Evolutionary conservation across 2,888 invertebrate genomes (phyloP), one percentile per base, ranked within the genome.

Genomic region (Nomada hirtipes): DNA sequence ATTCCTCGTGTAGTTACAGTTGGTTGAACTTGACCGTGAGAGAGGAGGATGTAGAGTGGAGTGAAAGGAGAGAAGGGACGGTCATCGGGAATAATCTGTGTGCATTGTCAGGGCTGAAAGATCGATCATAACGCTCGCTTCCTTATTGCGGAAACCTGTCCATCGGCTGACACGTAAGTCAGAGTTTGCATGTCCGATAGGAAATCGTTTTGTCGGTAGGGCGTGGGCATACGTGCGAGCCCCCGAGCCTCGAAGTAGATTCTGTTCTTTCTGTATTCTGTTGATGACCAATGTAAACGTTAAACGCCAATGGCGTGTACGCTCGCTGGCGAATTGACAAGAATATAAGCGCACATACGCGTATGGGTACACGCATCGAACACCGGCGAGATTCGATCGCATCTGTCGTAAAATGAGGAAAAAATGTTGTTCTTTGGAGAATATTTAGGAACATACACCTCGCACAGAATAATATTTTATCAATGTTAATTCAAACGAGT

Each of bases 61-160:
- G n/a, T 11, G 68, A 65, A 26, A 60, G 18, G 47, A 67, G 71
- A 57, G 47, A 60, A 47, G 72, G 20, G 57, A 64, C 70, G 80
- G 23, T 76, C 80, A 77, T 78, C 71, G 69, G 70, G 52, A 76
- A 86, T 86, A 84, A 86, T 86, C 76, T 79, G 59, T 60, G 64
- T 29, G 80, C 84, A 86, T 86, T 87, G 87, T 80, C 80, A 64
- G 85, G 15, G 11, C 69, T 67, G 76, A 76, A 72, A 82, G 87
- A 86, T 86, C 86, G 85, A 86, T 86, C 85, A 83, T 86, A 86
- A 87, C 80, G 80, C 75, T 76, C 67, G 83, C 83, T 87, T 87
- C 87, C 87, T 87, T 85, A 88, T 85, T 87, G 88, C 81, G 71
- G 77, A 71, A 76, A 88, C 79, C 83, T 80, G 79, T 86, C 88